Percentiles rank a stretch among this genome's conserved stretches.
phyloP scores from a whole-genome alignment of 64 coral and sea anemone genomes.

The Stylophora pistillata region DNA sequence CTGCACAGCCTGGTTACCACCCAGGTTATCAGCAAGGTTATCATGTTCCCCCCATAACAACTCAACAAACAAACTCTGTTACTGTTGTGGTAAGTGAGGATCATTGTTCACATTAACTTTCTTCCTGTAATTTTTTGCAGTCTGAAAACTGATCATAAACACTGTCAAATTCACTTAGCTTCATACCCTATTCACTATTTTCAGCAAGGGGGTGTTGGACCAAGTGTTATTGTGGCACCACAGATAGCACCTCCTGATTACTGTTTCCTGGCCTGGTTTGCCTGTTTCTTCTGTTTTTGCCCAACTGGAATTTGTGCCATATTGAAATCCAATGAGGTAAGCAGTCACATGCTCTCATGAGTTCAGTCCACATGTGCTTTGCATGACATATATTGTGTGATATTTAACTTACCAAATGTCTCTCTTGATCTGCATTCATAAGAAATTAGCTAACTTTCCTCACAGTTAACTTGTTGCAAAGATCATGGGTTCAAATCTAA shows the following conservation, averaged over 20 bases:
- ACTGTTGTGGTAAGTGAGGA: slow-evolving; percentile 43
- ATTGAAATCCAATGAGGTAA: slow-evolving; percentile 43
- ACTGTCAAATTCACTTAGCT: too few species aligned
- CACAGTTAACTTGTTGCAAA: too few species aligned
- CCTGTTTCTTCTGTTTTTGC: slow-evolving; percentile 53
- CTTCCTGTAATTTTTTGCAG: too few species aligned
- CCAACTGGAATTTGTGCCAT: slow-evolving; percentile 58
- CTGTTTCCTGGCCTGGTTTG: slow-evolving; percentile 56
- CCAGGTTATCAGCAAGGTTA: neutral
- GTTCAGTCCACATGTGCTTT: too few species aligned
- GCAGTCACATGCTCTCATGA: neutral
- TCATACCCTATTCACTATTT: neutral
- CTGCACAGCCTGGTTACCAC: slow-evolving; percentile 1
- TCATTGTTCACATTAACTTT: too few species aligned
- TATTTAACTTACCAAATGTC: too few species aligned
- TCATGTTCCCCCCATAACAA: neutral
- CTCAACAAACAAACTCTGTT: neutral
- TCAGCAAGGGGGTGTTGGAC: neutral
- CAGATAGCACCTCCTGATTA: slow-evolving; percentile 45
- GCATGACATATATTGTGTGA: too few species aligned
- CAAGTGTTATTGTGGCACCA: slow-evolving; percentile 14
- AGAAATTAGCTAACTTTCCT: too few species aligned
- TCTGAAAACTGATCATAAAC: too few species aligned
- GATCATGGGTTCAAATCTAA: too few species aligned
- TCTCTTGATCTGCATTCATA: too few species aligned